phyloP scores from a whole-genome alignment of 2,888 invertebrate genomes.

The Epicampocera succincta region DNA sequence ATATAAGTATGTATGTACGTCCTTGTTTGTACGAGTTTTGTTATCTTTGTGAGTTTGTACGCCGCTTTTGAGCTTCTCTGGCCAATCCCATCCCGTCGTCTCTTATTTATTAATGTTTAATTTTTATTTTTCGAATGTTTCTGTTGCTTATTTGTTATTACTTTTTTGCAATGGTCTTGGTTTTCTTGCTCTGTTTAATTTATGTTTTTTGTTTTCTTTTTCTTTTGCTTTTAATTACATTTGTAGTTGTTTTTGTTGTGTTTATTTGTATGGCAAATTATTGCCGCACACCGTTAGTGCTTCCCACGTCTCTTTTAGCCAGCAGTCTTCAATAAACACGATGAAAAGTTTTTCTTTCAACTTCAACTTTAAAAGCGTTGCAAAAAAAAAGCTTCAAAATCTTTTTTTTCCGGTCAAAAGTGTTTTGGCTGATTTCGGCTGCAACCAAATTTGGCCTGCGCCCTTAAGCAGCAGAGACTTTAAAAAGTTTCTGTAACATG shows the following conservation, averaged over 20 bases:
- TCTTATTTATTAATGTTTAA: constrained; percentile 1
- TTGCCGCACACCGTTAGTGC: constrained; percentile 6
- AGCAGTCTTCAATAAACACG: neutral
- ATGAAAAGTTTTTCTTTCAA: constrained; percentile 30
- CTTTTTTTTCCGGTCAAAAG: neutral
- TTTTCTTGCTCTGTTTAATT: constrained; percentile 51
- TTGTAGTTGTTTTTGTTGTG: constrained; percentile 1
- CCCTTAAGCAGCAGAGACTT: constrained; percentile 30
- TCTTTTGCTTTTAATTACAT: constrained; percentile 38
- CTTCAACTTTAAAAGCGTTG: neutral
- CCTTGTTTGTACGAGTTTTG: too few species aligned
- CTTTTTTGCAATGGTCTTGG: constrained; percentile 33
- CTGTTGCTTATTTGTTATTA: constrained; percentile 23
- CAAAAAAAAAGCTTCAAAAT: neutral
- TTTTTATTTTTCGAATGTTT: neutral
- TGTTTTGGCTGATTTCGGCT: constrained; percentile 5
- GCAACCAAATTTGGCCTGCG: constrained; percentile 41
- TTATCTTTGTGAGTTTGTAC: too few species aligned
- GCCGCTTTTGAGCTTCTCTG: neutral
- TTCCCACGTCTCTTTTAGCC: constrained; percentile 16
- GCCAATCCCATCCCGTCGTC: neutral
- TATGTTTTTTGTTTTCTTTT: constrained; percentile 40
- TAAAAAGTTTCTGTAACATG: too few species aligned
- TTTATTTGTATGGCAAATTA: constrained; percentile 40
- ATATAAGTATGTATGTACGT: too few species aligned